phyloP scores from a whole-genome alignment of 2,113 vertebrate species.

The Xenus cinereus region DNA sequence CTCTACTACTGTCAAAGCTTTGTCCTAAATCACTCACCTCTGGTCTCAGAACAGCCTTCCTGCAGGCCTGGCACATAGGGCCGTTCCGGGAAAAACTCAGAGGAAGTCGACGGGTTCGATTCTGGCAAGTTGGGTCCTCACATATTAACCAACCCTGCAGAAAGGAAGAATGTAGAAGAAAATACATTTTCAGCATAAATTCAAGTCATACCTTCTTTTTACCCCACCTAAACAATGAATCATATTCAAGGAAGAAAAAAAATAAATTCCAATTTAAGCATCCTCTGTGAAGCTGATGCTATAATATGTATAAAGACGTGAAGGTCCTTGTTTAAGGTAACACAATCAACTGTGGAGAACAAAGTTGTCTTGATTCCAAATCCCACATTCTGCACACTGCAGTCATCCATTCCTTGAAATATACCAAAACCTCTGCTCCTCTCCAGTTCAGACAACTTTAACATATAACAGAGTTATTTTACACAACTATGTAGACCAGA shows the following conservation, averaged over 20 bases:
- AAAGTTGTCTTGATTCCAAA: neutral
- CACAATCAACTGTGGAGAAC: neutral
- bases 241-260: neutral
- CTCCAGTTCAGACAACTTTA: neutral
- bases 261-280: neutral
- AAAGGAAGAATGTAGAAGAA: neutral
- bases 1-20: neutral
- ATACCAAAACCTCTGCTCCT: neutral
- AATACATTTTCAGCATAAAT: neutral
- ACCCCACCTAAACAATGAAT: neutral
- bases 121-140: slow-evolving; percentile 91
- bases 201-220: neutral
- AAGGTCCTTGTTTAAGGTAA: neutral
- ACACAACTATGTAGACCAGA: neutral
- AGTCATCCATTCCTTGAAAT: neutral
- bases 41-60: slow-evolving; percentile 82
- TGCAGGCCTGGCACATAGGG: slow-evolving; percentile 89
- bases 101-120: slow-evolving; percentile 86
- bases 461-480: neutral
- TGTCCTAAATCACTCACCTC: slow-evolving; percentile 81
- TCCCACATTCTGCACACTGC: neutral
- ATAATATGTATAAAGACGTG: neutral
- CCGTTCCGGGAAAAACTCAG: slow-evolving; percentile 87
- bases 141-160: slow-evolving; percentile 91
- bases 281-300: neutral